Base-by-base conservation (phyloP, 2,888 invertebrate genomes). In the Aplocera efformata region DNA sequence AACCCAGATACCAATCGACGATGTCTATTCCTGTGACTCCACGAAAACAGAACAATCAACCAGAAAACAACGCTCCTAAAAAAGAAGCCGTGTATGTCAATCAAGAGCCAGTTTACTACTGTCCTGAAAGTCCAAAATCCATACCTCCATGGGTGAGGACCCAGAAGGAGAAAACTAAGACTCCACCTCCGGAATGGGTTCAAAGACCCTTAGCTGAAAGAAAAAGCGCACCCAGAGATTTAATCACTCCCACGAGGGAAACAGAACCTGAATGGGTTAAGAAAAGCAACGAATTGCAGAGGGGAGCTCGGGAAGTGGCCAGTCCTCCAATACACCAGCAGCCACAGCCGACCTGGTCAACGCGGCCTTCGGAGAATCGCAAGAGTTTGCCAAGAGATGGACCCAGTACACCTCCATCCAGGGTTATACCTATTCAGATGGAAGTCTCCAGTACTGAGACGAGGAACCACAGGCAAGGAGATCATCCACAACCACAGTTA, bases 401-500 rank as follows among this genome's bases (percentile, higher is more conserved):
- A 7, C 67, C 73, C 1, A 67, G 53, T 34, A 67, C 72, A 43
- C 65, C 67, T 13, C 84, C 89, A 32, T 74, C 81, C 38, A 88
- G 90, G 49, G 82, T 93, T 32, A 91, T 93, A 58, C 93, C 94
- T 0, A 90, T 94, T 44, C 91, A 92, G 63, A 88, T 93, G 65
- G 93, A 93, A 66, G 90, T 80, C 0, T 71, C 79, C 0, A 75
- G 68, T 36, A 74, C 75, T 7, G 84, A 88, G 17, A 63, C 75
- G 0, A 72, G 71, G 47, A 72, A 81, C 48, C 66, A 59, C n/a
- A 67, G 68, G 35, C 69, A 71, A 43, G 69, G 67, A 10, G 63
- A 72, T 13, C 72, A 75, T 7, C 50, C 50, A n/a, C 75, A 76
- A 31, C 85, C 79, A 20, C 84, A 85, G 20, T 58, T 88, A 26